Evolutionary conservation across 1,140 invertebrate species (phyloP), one percentile per base, ranked within the genome.

Genomic region (Caerostris darwini): DNA sequence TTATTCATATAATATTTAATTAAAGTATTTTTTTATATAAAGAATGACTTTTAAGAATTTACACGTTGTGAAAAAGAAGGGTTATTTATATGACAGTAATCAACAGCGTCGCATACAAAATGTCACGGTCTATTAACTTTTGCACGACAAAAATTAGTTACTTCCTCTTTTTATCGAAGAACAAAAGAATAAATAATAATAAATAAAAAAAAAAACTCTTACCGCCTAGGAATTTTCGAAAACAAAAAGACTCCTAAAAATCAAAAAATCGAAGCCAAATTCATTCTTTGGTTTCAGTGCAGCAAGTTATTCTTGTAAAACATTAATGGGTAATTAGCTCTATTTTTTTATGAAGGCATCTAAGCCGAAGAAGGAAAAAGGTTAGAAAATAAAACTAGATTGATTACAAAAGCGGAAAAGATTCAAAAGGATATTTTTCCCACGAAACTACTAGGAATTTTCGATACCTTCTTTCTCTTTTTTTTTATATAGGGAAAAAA

Each of bases 181-280:
- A 34, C 34, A 34, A 34, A 34, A 34, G 34, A 34, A 34, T 34
- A 34, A 34, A 34, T 34, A 34, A 34, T 34, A 34, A 34, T 34
- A 34, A 34, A 34, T 34, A 34, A 34, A 34, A 34, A 34, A 34
- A 34, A 34, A 34, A 34, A 34, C 34, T 34, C 34, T 34, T 34
- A 34, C 34, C 34, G 34, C 34, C 34, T 34, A 34, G 34, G 34
- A 34, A 34, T 34, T 34, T 34, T 34, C 34, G 34, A 34, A 34
- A 34, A 34, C 34, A 34, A 34, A 67, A 8, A 67, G 4, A 14
- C 6, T 67, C 19, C 8, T 10, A 77, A 77, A 50, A 77, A 53
- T 77, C 71, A 77, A 50, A 77, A n/a, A 77, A 77, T 77, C 71
- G 71, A 77, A 77, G 71, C 71, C 71, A 77, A 50, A 69, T 8